Evolutionary conservation across 2,797 vertebrate genomes (phyloP).

Genomic region (Spheniscus humboldti): DNA sequence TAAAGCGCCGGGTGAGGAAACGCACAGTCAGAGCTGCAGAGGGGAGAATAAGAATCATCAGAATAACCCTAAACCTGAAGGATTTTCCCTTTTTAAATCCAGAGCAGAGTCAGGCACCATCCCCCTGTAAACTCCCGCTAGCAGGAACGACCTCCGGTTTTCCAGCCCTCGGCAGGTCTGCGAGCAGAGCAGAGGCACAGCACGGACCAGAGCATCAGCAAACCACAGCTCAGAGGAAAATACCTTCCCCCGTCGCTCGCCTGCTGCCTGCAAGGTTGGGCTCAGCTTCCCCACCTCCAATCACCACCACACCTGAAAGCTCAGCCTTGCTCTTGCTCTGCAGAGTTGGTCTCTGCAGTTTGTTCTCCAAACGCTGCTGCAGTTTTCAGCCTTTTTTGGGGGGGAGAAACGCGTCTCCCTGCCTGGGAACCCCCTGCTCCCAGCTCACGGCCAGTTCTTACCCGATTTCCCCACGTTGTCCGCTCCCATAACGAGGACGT

Average conservation of each 20-base stretch:
- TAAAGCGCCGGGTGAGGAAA: constrained; percentile 87
- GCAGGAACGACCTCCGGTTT: not conserved
- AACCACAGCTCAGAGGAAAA: not conserved
- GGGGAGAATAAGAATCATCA: not conserved
- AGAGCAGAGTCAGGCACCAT: not conserved
- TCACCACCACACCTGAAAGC: not conserved
- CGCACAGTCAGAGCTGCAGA: constrained; percentile 85
- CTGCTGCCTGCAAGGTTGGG: not conserved
- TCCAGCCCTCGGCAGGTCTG: not conserved
- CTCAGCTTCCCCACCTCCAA: not conserved
- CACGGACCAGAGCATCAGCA: not conserved
- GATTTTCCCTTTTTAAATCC: not conserved
- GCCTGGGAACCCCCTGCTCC: not conserved
- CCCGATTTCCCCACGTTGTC: constrained; percentile 87
- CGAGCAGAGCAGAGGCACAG: not conserved
- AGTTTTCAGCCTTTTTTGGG: not conserved
- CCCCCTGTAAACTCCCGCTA: not conserved
- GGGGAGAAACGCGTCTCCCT: not conserved
- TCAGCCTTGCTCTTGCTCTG: not conserved
- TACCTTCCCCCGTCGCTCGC: rapidly evolving
- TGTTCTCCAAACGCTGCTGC: not conserved
- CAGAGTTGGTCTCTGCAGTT: not conserved
- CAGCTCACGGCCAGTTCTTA: not conserved
- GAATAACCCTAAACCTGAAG: not conserved
- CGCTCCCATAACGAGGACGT: constrained; percentile 82